Base-by-base conservation (phyloP, 2,888 invertebrate species). In the Carterocephalus palaemon region DNA sequence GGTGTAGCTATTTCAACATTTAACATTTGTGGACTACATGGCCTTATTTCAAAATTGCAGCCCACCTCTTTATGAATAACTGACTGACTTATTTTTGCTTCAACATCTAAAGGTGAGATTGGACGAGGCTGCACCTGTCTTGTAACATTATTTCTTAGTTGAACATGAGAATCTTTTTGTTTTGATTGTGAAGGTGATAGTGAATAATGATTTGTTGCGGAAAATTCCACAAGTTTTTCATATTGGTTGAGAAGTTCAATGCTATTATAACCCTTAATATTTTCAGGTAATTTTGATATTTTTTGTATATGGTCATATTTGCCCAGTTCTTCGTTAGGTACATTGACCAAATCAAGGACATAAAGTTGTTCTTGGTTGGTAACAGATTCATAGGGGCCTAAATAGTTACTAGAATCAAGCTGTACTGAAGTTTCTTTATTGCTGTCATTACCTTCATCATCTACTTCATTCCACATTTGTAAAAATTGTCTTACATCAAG, bases 251-350 rank as follows among this genome's bases (percentile, higher is more conserved):
- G 67, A 39, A 87, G 58, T 57, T 86, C 87, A 64, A 84, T 72
- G 52, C 68, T 80, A 52, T 77, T 86, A 46, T 84, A 87, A 23
- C 87, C 88, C 64, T 87, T 87, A 32, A 88, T 88, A 60, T 88
- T 86, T 58, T 87, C 87, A 10, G 88, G 88, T 48, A 88, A 60
- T 60, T 86, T 86, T 7, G 86, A 86, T 48, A 88, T 75, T 68
- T 84, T 86, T 65, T 87, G 84, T 50, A 88, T 81, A 53, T 88
- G 88, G 55, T 86, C 83, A 77, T 88, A 88, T 67, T 87, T 88
- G 46, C 69, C 64, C 37, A 87, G 67, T 60, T 88, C 87, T 59
- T 87, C 83, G 63, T 67, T 80, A 47, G 87, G 74, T 29, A 88
- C 85, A 77, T 79, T 82, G 7, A 85, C 81, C 49, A 78, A 67